Conservation (phyloP, 2,888 invertebrate species). For the Aleiodes alternator region DNA sequence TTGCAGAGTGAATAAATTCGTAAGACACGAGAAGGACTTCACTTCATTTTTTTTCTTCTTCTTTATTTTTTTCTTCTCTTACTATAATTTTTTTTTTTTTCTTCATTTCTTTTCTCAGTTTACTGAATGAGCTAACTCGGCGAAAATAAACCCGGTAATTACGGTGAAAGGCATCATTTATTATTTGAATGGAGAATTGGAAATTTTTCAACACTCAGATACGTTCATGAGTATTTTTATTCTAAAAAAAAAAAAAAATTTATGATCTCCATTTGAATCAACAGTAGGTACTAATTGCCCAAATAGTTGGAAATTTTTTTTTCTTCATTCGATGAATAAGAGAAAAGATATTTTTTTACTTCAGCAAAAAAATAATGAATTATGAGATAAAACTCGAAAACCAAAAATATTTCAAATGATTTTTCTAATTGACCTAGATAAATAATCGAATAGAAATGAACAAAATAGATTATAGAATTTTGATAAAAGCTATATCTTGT, state of each 20-base stretch:
- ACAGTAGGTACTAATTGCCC: too few relatives aligned
- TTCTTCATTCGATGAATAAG: too few relatives aligned
- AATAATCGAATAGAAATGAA: background rate
- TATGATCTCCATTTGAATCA: too few relatives aligned
- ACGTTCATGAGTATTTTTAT: too few relatives aligned
- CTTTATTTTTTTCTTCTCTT: background rate
- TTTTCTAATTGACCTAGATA: too few relatives aligned
- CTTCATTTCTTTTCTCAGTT: background rate
- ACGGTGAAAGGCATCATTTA: background rate
- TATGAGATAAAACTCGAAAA: too few relatives aligned
- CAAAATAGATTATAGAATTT: background rate
- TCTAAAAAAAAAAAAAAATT: too few relatives aligned
- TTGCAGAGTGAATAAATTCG: slow-evolving; percentile 51
- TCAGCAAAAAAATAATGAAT: too few relatives aligned
- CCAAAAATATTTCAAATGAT: too few relatives aligned
- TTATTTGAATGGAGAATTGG: background rate
- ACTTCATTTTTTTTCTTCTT: slow-evolving; percentile 21
- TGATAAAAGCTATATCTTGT: background rate
- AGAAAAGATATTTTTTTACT: too few relatives aligned
- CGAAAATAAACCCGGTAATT: slow-evolving; percentile 32
- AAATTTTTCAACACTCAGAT: too few relatives aligned
- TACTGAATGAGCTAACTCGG: slow-evolving; percentile 1
- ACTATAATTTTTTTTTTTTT: background rate
- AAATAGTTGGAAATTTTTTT: too few relatives aligned
- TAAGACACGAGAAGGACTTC: slow-evolving; percentile 32